Evolutionary conservation across 2,113 vertebrate genomes (phyloP), one percentile per base, ranked within the genome.

Genomic region (Mohoua ochrocephala): DNA sequence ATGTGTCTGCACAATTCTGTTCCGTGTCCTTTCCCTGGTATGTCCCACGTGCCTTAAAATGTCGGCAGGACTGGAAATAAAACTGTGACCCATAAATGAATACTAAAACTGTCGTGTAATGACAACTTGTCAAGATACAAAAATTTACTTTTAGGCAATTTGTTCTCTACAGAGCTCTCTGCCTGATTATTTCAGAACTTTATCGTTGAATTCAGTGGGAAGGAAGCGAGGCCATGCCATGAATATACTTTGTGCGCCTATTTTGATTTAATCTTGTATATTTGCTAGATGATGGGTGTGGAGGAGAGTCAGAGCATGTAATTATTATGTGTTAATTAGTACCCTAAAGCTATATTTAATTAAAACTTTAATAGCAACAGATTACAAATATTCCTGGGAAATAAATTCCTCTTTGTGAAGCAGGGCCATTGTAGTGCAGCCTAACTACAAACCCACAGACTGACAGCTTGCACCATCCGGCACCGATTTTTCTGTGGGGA

Each of bases 331-430:
- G 91, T 68, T 92, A 57, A 83, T 85, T 41, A 74, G 77, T 74
- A 19, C 37, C 84, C 77, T 89, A 86, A 84, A 95, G 84, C 83
- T 89, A 67, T 73, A 64, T 93, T 92, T 94, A 87, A 92, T 94
- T 94, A 87, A 89, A 93, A 56, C 64, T 90, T 94, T 97, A 81
- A 53, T 35, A 94, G 91, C 56, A 94, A 81, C 80, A 96, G 92
- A 95, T 97, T 93, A 95, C 61, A 96, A 92, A 95, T 93, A 96
- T 97, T 96, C 84, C 91, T 86, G 67, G 35, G 89, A 88, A 93
- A 95, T 75, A 79, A 49, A 64, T 92, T 88, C 41, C 39, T 69
- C 70, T 84, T 77, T 89, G 64, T 77, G 68, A 39, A 63, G 75
- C 12, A 28, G 41, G 37, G 53, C 70, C 44, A 15, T 24, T 84